Conservation (phyloP, 1,140 invertebrate genomes). For the Brachionus rubens region DNA sequence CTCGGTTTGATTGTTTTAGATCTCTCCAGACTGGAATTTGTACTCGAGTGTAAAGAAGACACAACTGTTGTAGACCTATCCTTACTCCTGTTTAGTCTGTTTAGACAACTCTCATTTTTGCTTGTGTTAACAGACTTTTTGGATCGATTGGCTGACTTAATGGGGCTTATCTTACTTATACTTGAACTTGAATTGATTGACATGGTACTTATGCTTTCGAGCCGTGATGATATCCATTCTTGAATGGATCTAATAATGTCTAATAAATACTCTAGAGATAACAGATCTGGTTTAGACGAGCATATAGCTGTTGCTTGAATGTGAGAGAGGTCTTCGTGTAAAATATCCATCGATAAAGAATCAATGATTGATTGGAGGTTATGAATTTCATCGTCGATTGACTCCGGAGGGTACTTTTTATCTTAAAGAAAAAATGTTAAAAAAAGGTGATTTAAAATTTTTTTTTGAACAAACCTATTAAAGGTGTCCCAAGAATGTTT, state of each 20-base stretch:
- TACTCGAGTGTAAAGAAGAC: background rate
- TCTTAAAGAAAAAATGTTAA: constrained; percentile 1
- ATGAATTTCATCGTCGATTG: constrained; percentile 56
- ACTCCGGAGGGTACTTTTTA: constrained; percentile 18
- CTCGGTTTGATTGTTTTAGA: background rate
- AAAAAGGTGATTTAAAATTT: background rate
- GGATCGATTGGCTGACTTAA: background rate
- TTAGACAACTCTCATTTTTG: background rate
- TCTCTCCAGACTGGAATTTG: background rate
- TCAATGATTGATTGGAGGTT: constrained; percentile 59
- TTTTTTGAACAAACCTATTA: background rate
- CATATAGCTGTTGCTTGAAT: constrained; percentile 54
- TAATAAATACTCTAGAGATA: constrained; percentile 53
- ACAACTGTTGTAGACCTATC: constrained; percentile 8
- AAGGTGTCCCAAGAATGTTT: background rate
- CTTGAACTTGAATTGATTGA: background rate
- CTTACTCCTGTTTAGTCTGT: background rate
- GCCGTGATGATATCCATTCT: constrained; percentile 36
- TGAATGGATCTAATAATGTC: constrained; percentile 54
- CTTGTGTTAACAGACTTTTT: background rate
- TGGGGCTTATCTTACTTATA: background rate
- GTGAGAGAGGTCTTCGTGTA: constrained; percentile 57
- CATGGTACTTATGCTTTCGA: constrained; percentile 6
- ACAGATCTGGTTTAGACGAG: constrained; percentile 49
- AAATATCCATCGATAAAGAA: constrained; percentile 54